Conservation (phyloP, 1,140 invertebrate species). For the Brachionus sp. region DNA sequence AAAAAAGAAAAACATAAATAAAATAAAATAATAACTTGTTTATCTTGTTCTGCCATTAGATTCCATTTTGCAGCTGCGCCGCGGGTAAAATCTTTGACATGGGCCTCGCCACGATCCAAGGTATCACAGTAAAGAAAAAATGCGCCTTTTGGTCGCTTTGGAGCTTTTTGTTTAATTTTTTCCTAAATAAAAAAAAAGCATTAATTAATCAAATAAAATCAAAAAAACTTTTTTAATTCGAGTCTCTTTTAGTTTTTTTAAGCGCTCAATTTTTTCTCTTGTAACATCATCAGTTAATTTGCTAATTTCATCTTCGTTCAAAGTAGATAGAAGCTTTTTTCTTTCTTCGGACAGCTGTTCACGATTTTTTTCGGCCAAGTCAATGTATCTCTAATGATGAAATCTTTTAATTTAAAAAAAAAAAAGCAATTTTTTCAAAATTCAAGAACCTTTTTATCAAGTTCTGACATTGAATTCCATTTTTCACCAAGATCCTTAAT, state of each 20-base stretch:
- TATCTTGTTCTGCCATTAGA: constrained; percentile 6
- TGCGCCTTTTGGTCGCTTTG: not conserved
- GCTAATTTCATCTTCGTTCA: constrained; percentile 9
- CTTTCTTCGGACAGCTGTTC: not conserved
- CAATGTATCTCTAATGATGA: not conserved
- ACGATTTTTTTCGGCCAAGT: not conserved
- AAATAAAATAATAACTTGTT: not conserved
- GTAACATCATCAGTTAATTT: not conserved
- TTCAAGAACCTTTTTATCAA: not conserved
- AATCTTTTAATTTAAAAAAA: not conserved
- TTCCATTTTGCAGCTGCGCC: constrained; percentile 32
- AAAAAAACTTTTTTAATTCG: not conserved
- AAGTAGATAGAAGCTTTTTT: not conserved
- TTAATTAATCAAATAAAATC: not conserved
- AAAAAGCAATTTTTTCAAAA: not conserved
- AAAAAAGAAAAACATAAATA: not conserved
- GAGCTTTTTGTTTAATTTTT: not conserved
- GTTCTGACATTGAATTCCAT: not conserved
- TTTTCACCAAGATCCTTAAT: not conserved
- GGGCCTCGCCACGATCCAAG: constrained; percentile 16
- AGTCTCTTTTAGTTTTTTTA: constrained; percentile 1
- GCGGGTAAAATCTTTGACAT: not conserved
- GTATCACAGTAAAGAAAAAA: constrained; percentile 10
- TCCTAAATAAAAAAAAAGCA: not conserved
- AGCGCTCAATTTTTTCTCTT: not conserved